A percentile compares a stretch with the other conserved stretches of the same genome.
Conservation (phyloP, 2,113 vertebrate genomes). For the Raja brachyura region DNA sequence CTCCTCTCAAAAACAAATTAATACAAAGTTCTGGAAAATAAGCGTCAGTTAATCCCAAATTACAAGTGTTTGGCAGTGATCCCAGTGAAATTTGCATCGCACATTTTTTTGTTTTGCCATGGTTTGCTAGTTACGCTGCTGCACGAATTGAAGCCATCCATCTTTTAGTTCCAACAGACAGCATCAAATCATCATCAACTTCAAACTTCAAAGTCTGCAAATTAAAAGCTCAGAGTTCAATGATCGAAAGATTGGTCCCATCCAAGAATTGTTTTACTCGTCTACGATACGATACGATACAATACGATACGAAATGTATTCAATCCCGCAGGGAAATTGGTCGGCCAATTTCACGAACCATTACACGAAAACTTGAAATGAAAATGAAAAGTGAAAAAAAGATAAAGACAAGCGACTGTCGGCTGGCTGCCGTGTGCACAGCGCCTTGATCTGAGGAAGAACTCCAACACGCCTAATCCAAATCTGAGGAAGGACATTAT, state of each 20-base stretch:
- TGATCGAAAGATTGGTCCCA: neutral
- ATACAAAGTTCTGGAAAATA: neutral
- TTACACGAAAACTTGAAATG: too few species aligned
- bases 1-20: neutral
- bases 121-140: neutral
- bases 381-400: too few species aligned
- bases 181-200: neutral
- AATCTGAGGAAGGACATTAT: too few species aligned
- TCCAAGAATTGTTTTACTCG: neutral
- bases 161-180: neutral
- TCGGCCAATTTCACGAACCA: too few species aligned
- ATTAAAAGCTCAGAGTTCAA: neutral
- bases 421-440: too few species aligned
- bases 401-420: too few species aligned
- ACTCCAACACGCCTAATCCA: too few species aligned
- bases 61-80: neutral
- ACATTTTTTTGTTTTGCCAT: neutral
- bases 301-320: too few species aligned
- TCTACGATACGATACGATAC: neutral
- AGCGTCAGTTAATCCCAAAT: neutral
- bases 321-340: too few species aligned
- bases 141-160: neutral
- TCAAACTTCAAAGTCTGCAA: neutral
- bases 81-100: neutral
- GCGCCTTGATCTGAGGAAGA: too few species aligned